These are phyloP conservation scores for Psilopsiagon aurifrons DNA, from an alignment of 2,113 vertebrate species.

Conservation along the genomic window DNA sequence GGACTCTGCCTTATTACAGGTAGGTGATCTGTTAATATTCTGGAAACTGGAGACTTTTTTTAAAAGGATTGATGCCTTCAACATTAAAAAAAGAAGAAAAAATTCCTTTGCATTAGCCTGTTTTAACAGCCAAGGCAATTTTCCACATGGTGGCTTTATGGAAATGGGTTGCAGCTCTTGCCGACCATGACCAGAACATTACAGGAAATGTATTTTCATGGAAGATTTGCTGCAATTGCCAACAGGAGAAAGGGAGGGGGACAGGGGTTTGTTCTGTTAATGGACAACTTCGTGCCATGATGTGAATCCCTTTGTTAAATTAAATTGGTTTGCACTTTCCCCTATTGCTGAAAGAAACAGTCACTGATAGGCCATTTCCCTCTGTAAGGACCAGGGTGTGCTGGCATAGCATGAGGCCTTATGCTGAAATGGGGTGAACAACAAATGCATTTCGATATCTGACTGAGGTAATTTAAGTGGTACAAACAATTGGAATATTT, in stretches of 20 bases:
- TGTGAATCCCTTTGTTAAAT: slow-evolving; percentile 70
- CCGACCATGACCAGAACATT: slow-evolving; percentile 86
- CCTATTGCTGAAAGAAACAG: slow-evolving; percentile 28
- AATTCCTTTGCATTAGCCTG: slow-evolving; percentile 79
- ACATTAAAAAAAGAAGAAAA: not conserved
- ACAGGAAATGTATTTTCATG: slow-evolving; percentile 94
- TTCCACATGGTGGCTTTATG: slow-evolving; percentile 86
- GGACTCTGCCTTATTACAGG: not conserved
- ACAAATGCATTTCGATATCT: not conserved
- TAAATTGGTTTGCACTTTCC: slow-evolving; percentile 63
- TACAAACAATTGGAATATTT: slow-evolving; percentile 15
- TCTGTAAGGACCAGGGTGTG: not conserved
- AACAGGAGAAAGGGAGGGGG: slow-evolving; percentile 76
- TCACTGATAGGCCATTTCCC: slow-evolving; percentile 1
- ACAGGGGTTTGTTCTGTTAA: slow-evolving; percentile 80
- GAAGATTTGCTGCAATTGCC: slow-evolving; percentile 91
- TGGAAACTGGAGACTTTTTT: slow-evolving; percentile 5
- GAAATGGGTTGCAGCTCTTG: slow-evolving; percentile 74
- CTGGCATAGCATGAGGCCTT: slow-evolving; percentile 15
- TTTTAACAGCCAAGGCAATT: slow-evolving; percentile 87
- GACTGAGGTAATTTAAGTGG: not conserved
- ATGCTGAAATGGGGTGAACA: not conserved
- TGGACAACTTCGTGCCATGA: slow-evolving; percentile 83
- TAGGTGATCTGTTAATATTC: slow-evolving; percentile 51
- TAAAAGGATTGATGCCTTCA: slow-evolving; percentile 28